Base-by-base conservation (phyloP, 2,113 vertebrate species). In the Cochlearius cochlearius region DNA sequence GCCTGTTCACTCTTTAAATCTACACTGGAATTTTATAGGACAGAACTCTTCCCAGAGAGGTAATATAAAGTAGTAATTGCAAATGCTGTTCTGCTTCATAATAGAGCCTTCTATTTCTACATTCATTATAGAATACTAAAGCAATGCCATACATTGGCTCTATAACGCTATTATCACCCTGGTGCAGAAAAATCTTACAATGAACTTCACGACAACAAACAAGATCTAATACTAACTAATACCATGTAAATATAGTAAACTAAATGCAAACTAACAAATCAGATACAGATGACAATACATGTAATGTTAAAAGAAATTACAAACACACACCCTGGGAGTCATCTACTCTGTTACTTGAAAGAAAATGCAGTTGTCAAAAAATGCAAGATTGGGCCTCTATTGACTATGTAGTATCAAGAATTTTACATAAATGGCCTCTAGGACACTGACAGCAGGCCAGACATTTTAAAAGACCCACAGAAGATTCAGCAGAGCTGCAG, bases 21-120 rank as follows among this genome's bases (percentile, higher is more conserved):
- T 71, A 96, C 96, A 96, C 52, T 71, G 50, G 59, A 90, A 83
- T 95, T 94, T 95, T 93, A 95, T 96, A 95, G 74, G 67, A 79
- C 50, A 88, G 39, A 95, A 79, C 55, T 90, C 81, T 89, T 94
- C 84, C 91, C 91, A 91, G 43, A 89, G 84, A 95, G 69, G 64
- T 88, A 95, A 73, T 90, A 92, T 67, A 91, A 95, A 91, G 67
- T 52, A 50, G 41, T 93, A 91, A 95, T 93, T 94, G 59, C 63
- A 81, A 89, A 92, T 79, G 49, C 84, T 95, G 29, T 76, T 95
- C 74, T 88, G 84, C 53, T 72, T 91, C 77, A 38, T 82, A 91
- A 62, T 2, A 73, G 23, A 97, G 59, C 38, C 68, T 88, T 89
- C 89, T 92, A 75, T 53, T 88, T 69, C 77, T 67, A 49, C 58